Base-by-base conservation (phyloP, 37 sponge, comb jelly and placozoan genomes). In the Cladorhizidae sp. region DNA sequence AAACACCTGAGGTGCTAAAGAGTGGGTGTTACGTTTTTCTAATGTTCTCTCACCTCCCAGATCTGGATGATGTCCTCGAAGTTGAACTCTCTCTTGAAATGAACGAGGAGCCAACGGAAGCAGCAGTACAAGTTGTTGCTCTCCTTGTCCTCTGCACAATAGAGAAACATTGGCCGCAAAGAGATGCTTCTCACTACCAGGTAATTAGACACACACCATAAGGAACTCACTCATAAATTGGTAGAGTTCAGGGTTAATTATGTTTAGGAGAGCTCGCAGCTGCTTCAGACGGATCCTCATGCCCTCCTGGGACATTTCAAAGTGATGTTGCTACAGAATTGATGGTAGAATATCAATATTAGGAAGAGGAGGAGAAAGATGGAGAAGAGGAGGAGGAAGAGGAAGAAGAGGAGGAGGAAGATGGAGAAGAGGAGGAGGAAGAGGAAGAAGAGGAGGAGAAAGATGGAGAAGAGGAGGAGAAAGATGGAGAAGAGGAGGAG, bases 71-170 rank as follows among this genome's bases (percentile, higher is more conserved):
- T 54, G 51, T 90, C 92, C 5, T 82, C 79, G 32, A 70, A 89
- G 38, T 49, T 70, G 50, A 97, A 95, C 70, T 97, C 98, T 55
- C 98, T 78, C 71, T 97, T 97, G 76, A 95, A 97, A 83, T 88
- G 59, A 58, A 95, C 76, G 40, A 97, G 83, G 54, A 97, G 76
- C 98, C 98, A 97, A 1, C 98, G 91, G 75, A 97, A 97, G 56
- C 88, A 90, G 56, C 90, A 95, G 79, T 90, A 95, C 82, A 97
- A 57, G 63, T 93, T 93, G 57, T 84, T 64, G 18, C 93, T 62
- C 14, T 96, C 94, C 9, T 87, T 81, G 7, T 81, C 70, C 65
- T 86, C 99, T 95, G 75, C 0, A 86, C 64, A 40, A 2, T 59
- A 21, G 40, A 72, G 9, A 84, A 39, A 37, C 40, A 67, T 6